Evolutionary conservation across 2,888 invertebrate species (phyloP), one percentile per base, ranked within the genome.

Genomic region (Carterocephalus palaemon): DNA sequence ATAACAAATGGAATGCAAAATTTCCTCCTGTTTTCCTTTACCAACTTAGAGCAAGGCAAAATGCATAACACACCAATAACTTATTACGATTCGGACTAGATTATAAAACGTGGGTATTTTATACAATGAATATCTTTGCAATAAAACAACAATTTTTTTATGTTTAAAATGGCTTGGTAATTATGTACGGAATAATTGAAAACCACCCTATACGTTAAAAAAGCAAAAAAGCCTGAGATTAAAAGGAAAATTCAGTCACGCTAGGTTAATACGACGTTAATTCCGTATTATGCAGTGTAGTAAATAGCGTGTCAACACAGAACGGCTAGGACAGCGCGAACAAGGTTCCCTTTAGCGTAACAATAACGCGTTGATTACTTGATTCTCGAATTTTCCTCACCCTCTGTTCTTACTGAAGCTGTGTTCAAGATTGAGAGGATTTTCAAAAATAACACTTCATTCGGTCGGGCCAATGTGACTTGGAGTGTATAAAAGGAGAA

Each of bases 401-500:
- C 46, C 53, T 43, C 39, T 48, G 51, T 51, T 53, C 52, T 52
- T 51, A 54, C 54, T 54, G 54, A 58, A 54, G 49, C 55, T 57
- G 46, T 38, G 28, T 26, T 47, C 51, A 59, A 64, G 63, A 69
- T 70, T 67, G 67, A 66, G 65, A 62, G 61, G 58, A 58, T 59
- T 66, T 59, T 53, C 60, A 62, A 68, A 65, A 70, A 70, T 67
- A 66, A 66, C 64, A 61, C 63, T 66, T 53, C 57, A 60, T 59
- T 70, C 68, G 67, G 70, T 72, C 61, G 59, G 61, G 58, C 64
- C 67, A 66, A 72, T 69, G 62, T 70, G 59, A 60, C 61, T 67
- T 54, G 59, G 59, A 71, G 74, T 72, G 62, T 74, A 75, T 77
- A 72, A 73, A n/a, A 73, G 65, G 68, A 65, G 69, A 75, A 76